These are phyloP conservation scores for Stramonita haemastoma DNA, from an alignment of 2,888 invertebrate species.

Conservation along the genomic window DNA sequence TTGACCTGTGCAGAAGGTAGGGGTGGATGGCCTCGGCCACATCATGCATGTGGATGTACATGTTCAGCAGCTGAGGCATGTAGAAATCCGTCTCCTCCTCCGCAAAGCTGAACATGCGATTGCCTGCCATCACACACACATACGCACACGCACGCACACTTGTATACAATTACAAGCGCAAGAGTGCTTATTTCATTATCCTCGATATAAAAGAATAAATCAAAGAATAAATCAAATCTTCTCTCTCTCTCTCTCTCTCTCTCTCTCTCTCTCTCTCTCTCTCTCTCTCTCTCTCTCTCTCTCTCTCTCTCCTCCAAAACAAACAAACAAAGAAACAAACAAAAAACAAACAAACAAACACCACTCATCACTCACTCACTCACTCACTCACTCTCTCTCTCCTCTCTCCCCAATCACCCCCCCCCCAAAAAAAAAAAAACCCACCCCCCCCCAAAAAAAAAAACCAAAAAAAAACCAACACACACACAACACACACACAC, in stretches of 20 bases:
- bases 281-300: too few relatives aligned
- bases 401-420: neutral
- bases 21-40: constrained; percentile 95
- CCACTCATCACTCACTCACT: too few relatives aligned
- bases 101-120: constrained; percentile 96
- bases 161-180: too few relatives aligned
- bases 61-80: constrained; percentile 96
- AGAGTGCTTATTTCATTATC: too few relatives aligned
- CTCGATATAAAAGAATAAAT: too few relatives aligned
- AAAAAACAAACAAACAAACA: too few relatives aligned
- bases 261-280: too few relatives aligned
- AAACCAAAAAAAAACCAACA: neutral
- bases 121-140: constrained; percentile 81
- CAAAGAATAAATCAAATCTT: too few relatives aligned
- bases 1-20: constrained; percentile 87
- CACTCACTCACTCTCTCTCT: too few relatives aligned
- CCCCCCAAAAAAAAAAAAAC: neutral
- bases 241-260: too few relatives aligned
- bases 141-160: neutral
- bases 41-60: constrained; percentile 99
- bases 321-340: too few relatives aligned
- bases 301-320: too few relatives aligned
- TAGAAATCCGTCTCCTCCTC: constrained; percentile 96
- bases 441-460: neutral
- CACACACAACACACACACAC: neutral